Percentiles rank a stretch among this genome's conserved stretches.
These are phyloP conservation scores for Oophaga sylvatica DNA, from an alignment of 2,797 vertebrate genomes.

Conservation along the genomic window DNA sequence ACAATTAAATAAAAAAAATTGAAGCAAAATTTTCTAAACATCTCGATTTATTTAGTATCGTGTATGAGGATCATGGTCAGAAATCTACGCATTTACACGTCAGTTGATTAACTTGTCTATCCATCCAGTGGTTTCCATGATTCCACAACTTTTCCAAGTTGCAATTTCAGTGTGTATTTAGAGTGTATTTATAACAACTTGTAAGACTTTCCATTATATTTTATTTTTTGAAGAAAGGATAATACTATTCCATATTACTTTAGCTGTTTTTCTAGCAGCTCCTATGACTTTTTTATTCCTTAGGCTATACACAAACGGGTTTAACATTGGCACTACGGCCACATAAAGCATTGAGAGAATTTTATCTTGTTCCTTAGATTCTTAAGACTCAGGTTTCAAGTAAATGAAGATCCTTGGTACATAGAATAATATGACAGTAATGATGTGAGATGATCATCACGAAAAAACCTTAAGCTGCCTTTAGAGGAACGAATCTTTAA, in stretches of 20 bases:
- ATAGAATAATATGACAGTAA: conserved; percentile 17
- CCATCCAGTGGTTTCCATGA: too few species aligned
- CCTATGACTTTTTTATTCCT: conserved; percentile 32
- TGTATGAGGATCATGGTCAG: too few species aligned
- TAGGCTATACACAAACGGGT: conserved; percentile 61
- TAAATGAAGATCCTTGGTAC: conserved; percentile 23
- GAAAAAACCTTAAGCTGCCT: conserved; percentile 23
- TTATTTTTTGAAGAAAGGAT: background rate
- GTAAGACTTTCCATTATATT: background rate
- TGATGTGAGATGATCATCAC: conserved; percentile 13
- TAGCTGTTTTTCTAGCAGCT: background rate
- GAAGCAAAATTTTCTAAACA: too few species aligned
- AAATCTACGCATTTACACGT: too few species aligned
- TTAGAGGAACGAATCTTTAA: conserved; percentile 1
- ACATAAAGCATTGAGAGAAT: conserved; percentile 28
- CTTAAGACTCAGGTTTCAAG: conserved; percentile 16
- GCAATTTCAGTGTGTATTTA: too few species aligned
- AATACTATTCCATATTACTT: background rate
- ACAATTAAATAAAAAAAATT: too few species aligned
- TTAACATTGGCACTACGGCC: conserved; percentile 61
- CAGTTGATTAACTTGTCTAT: too few species aligned
- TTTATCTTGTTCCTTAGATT: conserved; percentile 29
- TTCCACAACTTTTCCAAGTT: too few species aligned
- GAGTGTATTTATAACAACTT: too few species aligned
- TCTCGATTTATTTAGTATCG: too few species aligned